These are phyloP conservation scores for Phyllotis vaccarum DNA, from an alignment of 2,797 vertebrate genomes.

Conservation along the genomic window DNA sequence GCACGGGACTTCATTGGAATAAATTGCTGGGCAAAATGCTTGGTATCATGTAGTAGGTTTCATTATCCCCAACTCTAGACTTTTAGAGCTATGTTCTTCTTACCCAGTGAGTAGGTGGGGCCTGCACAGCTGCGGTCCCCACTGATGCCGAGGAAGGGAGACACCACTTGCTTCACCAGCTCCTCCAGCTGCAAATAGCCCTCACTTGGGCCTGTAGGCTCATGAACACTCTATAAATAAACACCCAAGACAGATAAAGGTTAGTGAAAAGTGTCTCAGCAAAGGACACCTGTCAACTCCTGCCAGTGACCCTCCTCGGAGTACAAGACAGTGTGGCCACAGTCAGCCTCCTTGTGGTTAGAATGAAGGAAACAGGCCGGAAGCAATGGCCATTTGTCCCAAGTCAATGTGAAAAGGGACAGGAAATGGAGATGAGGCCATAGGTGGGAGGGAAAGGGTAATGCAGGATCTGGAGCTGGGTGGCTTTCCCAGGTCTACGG, in stretches of 20 bases:
- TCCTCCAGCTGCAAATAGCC: slow-evolving; percentile 93
- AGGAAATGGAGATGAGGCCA: neutral
- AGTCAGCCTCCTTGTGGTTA: neutral
- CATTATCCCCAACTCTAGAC: accelerated
- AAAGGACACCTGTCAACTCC: neutral
- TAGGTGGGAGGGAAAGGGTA: neutral
- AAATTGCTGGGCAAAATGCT: accelerated
- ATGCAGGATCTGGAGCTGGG: neutral
- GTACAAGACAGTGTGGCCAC: neutral
- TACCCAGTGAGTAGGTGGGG: slow-evolving; percentile 89
- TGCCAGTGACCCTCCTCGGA: neutral
- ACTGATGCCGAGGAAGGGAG: slow-evolving; percentile 93
- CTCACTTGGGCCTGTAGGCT: slow-evolving; percentile 91
- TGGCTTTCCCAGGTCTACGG: neutral
- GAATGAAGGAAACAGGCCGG: neutral
- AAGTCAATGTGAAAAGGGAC: neutral
- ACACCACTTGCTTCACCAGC: slow-evolving; percentile 93
- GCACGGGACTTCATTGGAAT: neutral
- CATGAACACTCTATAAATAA: slow-evolving; percentile 93
- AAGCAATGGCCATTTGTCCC: neutral
- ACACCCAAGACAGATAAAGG: slow-evolving; percentile 52
- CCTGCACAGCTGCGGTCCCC: slow-evolving; percentile 87
- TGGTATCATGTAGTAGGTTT: accelerated
- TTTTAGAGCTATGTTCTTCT: slow-evolving; percentile 41
- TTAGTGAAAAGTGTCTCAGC: neutral